Evolutionary conservation across 2,113 vertebrate genomes (phyloP).

Genomic region (Uria lomvia): DNA sequence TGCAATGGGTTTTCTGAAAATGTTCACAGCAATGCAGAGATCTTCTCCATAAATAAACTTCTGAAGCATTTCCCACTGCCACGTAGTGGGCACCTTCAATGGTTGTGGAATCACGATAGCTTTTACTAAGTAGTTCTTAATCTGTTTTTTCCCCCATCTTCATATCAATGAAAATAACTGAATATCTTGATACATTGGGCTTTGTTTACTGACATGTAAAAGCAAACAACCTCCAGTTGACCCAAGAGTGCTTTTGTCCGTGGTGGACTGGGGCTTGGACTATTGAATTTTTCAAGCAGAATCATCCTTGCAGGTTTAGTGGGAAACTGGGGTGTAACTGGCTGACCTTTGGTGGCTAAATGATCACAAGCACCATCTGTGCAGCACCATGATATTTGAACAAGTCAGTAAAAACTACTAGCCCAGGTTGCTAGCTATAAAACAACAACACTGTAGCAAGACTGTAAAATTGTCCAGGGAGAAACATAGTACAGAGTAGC

Average conservation of each 20-base stretch:
- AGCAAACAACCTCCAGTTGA: background rate
- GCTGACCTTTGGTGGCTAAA: background rate
- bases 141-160: fast-evolving
- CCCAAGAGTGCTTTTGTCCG: background rate
- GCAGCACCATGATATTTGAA: background rate
- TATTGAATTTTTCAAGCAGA: background rate
- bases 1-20: background rate
- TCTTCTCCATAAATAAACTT: background rate
- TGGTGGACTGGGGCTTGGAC: background rate
- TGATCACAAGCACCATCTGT: background rate
- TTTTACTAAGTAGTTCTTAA: background rate
- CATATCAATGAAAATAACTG: background rate
- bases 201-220: background rate
- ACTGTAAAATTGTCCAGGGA: background rate
- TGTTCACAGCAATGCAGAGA: background rate
- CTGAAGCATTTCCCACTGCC: background rate
- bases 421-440: background rate
- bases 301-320: background rate
- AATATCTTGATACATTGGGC: background rate
- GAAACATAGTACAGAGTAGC: background rate
- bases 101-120: background rate
- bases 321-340: background rate
- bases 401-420: background rate
- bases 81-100: background rate
- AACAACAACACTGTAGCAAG: background rate